Percentiles rank a stretch among this genome's conserved stretches.
Evolutionary conservation across 2,888 invertebrate genomes (phyloP).

Genomic region (Agrotis ipsilon): DNA sequence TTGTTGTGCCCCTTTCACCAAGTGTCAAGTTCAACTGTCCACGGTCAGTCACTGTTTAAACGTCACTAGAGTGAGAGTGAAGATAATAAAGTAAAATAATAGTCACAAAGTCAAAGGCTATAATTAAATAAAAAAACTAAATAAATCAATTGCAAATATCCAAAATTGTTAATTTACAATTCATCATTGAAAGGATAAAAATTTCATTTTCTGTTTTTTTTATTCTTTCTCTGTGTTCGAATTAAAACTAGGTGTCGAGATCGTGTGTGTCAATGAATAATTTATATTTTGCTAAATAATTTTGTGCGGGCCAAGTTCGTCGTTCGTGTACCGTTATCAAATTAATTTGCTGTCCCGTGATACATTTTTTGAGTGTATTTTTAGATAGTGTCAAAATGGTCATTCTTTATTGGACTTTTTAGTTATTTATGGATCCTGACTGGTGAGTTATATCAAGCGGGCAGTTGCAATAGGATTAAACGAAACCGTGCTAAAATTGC

Average conservation of each 20-base stretch:
- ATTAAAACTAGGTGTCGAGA: conserved; percentile 38
- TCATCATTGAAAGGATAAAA: not conserved
- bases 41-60: conserved; percentile 14
- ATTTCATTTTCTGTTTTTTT: not conserved
- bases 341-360: conserved; percentile 47
- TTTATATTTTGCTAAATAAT: conserved; percentile 37
- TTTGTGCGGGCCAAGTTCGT: conserved; percentile 24
- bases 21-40: not conserved
- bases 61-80: conserved; percentile 2
- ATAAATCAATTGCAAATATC: conserved; percentile 3
- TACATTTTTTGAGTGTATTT: conserved; percentile 34
- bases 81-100: conserved; percentile 22
- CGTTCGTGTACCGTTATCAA: conserved; percentile 45
- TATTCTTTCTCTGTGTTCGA: conserved; percentile 15
- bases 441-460: not conserved
- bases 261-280: conserved; percentile 41
- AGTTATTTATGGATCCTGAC: not conserved
- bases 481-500: not conserved
- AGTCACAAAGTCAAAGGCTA: conserved; percentile 33
- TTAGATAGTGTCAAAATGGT: conserved; percentile 22
- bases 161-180: conserved; percentile 11
- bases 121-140: conserved; percentile 22
- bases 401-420: conserved; percentile 1
- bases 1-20: conserved; percentile 44
- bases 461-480: not conserved